Percentiles rank a stretch among this genome's conserved stretches.
These are phyloP conservation scores for Monomorium pharaonis DNA, from an alignment of 1,140 invertebrate genomes.

Conservation along the genomic window DNA sequence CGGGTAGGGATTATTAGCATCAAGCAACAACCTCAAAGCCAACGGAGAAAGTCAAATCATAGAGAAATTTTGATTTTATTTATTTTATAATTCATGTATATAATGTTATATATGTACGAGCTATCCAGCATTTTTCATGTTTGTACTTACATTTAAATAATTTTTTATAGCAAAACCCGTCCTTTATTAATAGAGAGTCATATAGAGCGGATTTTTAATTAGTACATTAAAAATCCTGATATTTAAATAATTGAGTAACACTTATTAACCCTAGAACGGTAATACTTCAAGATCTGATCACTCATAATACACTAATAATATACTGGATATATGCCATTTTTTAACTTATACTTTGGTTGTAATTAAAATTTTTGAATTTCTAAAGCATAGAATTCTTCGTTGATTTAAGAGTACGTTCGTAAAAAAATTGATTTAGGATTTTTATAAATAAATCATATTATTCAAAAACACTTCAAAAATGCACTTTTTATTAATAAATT, in stretches of 20 bases:
- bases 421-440: too few species aligned
- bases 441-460: too few species aligned
- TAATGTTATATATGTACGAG: slow-evolving; percentile 72
- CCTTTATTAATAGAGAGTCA: slow-evolving; percentile 71
- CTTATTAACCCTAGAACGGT: too few species aligned
- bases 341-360: too few species aligned
- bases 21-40: slow-evolving; percentile 60
- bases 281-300: too few species aligned
- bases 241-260: slow-evolving; percentile 50
- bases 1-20: slow-evolving; percentile 80
- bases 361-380: too few species aligned
- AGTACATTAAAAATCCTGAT: slow-evolving; percentile 64
- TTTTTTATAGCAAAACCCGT: slow-evolving; percentile 80
- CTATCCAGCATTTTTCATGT: slow-evolving; percentile 79
- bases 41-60: slow-evolving; percentile 66
- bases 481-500: too few species aligned
- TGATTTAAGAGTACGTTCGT: too few species aligned
- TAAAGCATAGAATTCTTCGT: too few species aligned
- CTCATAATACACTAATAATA: too few species aligned
- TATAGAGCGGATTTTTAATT: slow-evolving; percentile 62
- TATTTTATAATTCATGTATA: slow-evolving; percentile 77
- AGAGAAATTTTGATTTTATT: slow-evolving; percentile 74
- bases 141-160: slow-evolving; percentile 79
- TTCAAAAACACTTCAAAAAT: too few species aligned
- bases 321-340: too few species aligned